Base-by-base conservation (phyloP, 2,888 invertebrate genomes). In the Netelia inedita region DNA sequence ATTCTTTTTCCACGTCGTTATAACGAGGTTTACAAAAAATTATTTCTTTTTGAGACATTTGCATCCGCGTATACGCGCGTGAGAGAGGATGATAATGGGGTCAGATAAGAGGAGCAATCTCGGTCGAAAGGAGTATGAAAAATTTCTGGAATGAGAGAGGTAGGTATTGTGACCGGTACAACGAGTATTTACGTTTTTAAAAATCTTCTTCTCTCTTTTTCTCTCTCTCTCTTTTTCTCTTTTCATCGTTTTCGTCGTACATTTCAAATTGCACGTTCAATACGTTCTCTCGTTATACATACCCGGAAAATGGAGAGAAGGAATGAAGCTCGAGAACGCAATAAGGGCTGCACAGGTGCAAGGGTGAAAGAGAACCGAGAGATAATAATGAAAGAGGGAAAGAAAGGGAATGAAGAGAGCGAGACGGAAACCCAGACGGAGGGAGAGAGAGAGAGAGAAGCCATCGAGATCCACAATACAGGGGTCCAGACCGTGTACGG, bases 401-500 rank as follows among this genome's bases (percentile, higher is more conserved):
- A 41, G 16, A 65, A 41, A 11, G 73, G 6, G 63, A 57, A 43
- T 28, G 61, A 63, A 53, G 43, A 14, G n/a, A 55, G 21, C 43
- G 57, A 65, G 66, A 57, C 28, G 57, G 66, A 28, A 53, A 53
- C 5, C n/a, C 2, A 57, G 19, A 19, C 16, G 16, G 23, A 11
- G 63, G 9, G 66, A 69, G 28, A 55, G 57, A 76, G 74, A 66
- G 55, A 50, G 63, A 63, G 59, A 61, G 23, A 66, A 68, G 23
- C 16, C 41, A 73, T 65, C 57, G 74, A 78, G 72, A 66, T 61
- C 43, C 21, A 11, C 16, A 43, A 41, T 53, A 28, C 75, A 79
- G 55, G 73, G 55, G 69, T 74, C 28, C 10, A 63, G 68, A 63
- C 69, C n/a, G 19, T 79, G 43, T 68, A 73, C 76, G 80, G 61